Conservation (phyloP, 2,797 vertebrate genomes). For the Limnodromus scolopaceus region DNA sequence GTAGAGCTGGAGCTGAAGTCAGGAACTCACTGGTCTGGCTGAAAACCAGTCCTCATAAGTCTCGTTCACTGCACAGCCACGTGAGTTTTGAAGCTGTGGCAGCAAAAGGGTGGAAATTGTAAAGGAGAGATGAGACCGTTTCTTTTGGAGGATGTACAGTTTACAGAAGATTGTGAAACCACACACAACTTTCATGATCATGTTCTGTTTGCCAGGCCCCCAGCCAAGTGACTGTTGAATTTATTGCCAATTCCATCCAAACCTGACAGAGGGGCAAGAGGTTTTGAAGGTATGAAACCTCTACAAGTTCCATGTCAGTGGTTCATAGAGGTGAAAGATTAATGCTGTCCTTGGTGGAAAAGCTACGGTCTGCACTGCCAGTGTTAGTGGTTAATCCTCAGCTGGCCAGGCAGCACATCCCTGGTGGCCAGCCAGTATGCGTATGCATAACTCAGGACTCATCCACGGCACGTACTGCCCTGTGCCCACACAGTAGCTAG, state of each 20-base stretch:
- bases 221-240: background rate
- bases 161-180: background rate
- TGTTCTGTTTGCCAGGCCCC: background rate
- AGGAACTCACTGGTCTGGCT: background rate
- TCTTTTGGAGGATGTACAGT: background rate
- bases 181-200: background rate
- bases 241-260: background rate
- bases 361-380: background rate
- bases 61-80: background rate
- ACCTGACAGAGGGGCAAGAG: background rate
- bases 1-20: background rate
- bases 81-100: background rate
- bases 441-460: background rate
- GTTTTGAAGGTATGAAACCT: background rate
- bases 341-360: background rate
- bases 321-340: background rate
- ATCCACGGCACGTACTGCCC: rapidly evolving
- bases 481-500: rapidly evolving
- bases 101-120: background rate
- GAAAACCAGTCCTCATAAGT: background rate
- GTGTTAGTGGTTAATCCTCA: background rate
- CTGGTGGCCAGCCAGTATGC: background rate
- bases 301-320: background rate
- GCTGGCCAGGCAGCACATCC: background rate
- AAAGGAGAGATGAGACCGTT: background rate